Percentiles rank a stretch among this genome's conserved stretches.
These are phyloP conservation scores for Phenganax marumi DNA, from an alignment of 92 coral and sea anemone species.

Conservation along the genomic window DNA sequence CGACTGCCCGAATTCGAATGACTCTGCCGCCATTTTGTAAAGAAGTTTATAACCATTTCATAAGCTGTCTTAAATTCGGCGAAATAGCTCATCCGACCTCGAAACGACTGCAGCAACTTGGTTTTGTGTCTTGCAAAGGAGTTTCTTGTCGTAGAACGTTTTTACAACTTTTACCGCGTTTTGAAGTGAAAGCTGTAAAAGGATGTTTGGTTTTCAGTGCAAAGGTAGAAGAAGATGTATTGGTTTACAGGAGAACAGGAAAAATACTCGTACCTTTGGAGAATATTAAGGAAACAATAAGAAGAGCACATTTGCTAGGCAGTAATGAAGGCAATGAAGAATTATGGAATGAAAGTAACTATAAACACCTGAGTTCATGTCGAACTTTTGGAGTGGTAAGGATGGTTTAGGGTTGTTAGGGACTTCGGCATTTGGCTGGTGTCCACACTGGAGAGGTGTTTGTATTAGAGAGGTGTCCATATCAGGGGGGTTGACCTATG, in stretches of 20 bases:
- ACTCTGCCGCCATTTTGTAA: constrained; percentile 27
- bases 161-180: constrained; percentile 1
- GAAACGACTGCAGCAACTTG: constrained; percentile 7
- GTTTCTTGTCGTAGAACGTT: constrained; percentile 16
- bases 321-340: constrained; percentile 8
- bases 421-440: neutral
- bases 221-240: constrained; percentile 49
- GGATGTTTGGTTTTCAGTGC: constrained; percentile 23
- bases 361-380: neutral
- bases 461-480: neutral
- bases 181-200: constrained; percentile 7
- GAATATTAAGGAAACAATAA: constrained; percentile 68
- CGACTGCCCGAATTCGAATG: constrained; percentile 16
- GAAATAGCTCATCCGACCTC: constrained; percentile 4
- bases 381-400: constrained; percentile 14
- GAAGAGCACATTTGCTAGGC: constrained; percentile 63
- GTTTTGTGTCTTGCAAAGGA: neutral
- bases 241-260: constrained; percentile 75
- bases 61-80: constrained; percentile 15
- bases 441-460: neutral
- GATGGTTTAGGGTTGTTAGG: neutral
- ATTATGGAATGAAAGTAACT: neutral
- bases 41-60: neutral
- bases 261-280: constrained; percentile 86
- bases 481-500: neutral